Base-by-base conservation (phyloP, 2,113 vertebrate species). In the Pseudorhombus dupliciocellatus region DNA sequence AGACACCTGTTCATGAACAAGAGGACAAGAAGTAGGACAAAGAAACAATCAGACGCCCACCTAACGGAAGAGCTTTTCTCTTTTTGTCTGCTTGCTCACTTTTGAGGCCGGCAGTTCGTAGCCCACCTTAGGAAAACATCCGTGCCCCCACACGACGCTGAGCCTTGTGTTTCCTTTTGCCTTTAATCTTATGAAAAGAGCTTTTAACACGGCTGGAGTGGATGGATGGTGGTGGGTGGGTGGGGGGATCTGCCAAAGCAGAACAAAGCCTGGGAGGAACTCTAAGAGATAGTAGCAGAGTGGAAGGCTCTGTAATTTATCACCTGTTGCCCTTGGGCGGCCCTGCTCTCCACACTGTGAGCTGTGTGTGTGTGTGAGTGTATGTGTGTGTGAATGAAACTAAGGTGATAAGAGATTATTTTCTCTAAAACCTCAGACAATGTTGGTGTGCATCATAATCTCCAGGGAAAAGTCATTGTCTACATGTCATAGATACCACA, bases 71-170 rank as follows among this genome's bases (percentile, higher is more conserved):
- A 70, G 34, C 54, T 81, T 84, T 82, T 77, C 77, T 79, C 77
- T 86, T 84, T 80, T 62, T 31, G 58, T 67, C 74, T 60, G 66
- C 74, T 77, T 16, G 70, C 75, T 75, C 84, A 88, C 86, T 75
- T 89, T 90, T 91, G 81, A 73, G 70, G 69, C 68, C 68, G 52
- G 68, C 77, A 85, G 87, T 88, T 85, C 88, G 80, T 78, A 87
- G 87, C 89, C 91, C 91, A 89, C 89, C 90, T 91, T 93, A 91
- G 81, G 87, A 94, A 91, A 94, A 94, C 93, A 94, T 94, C 92
- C 91, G 88, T 84, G 90, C 86, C 91, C 90, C 87, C 91, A 92
- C 91, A 94, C 87, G 88, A 88, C n/a, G 87, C 77, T 83, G 80
- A 82, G 83, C 79, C 79, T 81, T 53, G 68, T 73, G 78, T 90